These are phyloP conservation scores for Cyrtonyx montezumae DNA, from an alignment of 2,113 vertebrate species.

Conservation along the genomic window DNA sequence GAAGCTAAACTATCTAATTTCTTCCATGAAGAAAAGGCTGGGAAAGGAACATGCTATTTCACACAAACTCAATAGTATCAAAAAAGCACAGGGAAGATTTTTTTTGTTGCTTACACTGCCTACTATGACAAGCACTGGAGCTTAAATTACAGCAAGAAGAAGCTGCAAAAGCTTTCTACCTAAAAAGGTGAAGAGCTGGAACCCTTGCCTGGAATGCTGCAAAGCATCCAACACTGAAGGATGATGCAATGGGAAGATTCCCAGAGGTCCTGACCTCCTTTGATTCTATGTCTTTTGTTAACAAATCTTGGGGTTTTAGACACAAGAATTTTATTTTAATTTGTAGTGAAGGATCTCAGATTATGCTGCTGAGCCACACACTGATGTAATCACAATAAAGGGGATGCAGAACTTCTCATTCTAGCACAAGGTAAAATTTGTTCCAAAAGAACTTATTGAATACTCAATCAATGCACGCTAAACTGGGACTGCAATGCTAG, in stretches of 20 bases:
- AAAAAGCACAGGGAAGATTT: background rate
- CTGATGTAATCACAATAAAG: background rate
- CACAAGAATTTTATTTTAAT: background rate
- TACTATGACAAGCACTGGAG: background rate
- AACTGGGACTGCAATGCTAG: rapidly evolving
- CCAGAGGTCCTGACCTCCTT: background rate
- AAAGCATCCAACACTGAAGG: background rate
- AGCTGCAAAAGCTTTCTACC: background rate
- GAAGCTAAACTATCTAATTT: no score
- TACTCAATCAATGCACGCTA: background rate
- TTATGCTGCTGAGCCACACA: background rate
- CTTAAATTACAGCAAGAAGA: background rate
- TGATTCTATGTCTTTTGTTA: background rate
- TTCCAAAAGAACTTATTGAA: background rate
- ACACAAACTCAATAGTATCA: background rate
- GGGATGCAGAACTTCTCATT: background rate
- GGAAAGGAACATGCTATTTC: background rate
- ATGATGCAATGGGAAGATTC: background rate
- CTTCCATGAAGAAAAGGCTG: background rate
- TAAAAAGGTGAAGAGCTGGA: background rate
- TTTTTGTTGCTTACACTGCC: background rate
- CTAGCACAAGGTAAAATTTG: background rate
- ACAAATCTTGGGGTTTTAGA: background rate
- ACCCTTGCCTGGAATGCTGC: background rate
- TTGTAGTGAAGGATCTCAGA: background rate